Evolutionary conservation across 2,888 invertebrate species (phyloP).

Genomic region (Macrophya annulata): DNA sequence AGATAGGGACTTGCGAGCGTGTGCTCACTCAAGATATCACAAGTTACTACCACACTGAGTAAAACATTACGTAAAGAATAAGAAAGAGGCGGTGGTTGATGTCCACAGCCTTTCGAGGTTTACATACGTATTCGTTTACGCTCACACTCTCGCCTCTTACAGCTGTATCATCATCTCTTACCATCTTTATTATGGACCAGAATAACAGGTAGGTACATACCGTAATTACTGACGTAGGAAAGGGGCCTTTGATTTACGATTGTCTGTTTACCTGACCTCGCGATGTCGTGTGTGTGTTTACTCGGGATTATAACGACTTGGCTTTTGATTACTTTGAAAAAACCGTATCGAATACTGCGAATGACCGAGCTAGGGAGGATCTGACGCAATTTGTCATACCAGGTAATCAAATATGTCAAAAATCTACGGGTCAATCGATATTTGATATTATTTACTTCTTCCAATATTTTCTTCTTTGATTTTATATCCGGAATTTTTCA

Average conservation of each 20-base stretch:
- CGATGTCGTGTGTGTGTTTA: constrained; percentile 64
- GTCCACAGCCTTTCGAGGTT: constrained; percentile 11
- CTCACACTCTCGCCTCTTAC: neutral
- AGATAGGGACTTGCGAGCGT: constrained; percentile 8
- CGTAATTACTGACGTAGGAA: constrained; percentile 31
- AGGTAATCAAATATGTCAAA: neutral
- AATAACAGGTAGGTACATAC: constrained; percentile 42
- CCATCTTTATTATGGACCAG: constrained; percentile 25
- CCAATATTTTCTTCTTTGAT: neutral
- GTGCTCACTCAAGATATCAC: neutral
- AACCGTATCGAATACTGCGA: constrained; percentile 8
- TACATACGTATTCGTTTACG: constrained; percentile 19
- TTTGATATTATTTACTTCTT: neutral
- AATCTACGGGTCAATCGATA: neutral
- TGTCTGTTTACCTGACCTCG: constrained; percentile 63
- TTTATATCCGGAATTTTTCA: neutral
- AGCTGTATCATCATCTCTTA: neutral
- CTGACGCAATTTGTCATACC: neutral
- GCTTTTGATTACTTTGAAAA: constrained; percentile 45
- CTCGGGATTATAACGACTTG: constrained; percentile 62
- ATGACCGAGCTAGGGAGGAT: constrained; percentile 13
- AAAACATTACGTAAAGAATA: constrained; percentile 28
- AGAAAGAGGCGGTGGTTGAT: neutral
- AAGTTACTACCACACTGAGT: neutral
- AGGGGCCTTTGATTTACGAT: constrained; percentile 62